Conservation (phyloP, 2,797 vertebrate species). For the Sebastolobus alascanus region DNA sequence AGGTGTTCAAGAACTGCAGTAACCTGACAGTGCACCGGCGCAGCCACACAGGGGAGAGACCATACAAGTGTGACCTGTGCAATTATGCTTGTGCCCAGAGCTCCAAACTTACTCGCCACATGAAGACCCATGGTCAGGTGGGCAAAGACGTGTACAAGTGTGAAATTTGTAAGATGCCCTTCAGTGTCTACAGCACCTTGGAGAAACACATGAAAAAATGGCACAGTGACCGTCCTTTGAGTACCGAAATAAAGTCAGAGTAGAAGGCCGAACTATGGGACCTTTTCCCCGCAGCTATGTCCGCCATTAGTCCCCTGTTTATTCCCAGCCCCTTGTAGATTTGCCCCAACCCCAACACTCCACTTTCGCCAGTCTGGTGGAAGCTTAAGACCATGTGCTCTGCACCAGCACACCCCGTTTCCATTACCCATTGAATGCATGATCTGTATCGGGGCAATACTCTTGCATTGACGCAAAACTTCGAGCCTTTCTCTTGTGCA, state of each 20-base stretch:
- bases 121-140: conserved; percentile 99
- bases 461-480: conserved; percentile 99
- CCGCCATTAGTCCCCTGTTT: conserved; percentile 77
- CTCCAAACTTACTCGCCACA: conserved; percentile 99
- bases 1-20: conserved; percentile 99
- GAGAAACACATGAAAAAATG: conserved; percentile 99
- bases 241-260: conserved; percentile 99
- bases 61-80: conserved; percentile 99
- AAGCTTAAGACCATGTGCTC: conserved; percentile 96
- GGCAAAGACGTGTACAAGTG: conserved; percentile 99
- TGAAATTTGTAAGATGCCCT: conserved; percentile 99
- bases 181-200: conserved; percentile 99
- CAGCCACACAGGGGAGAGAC: conserved; percentile 99
- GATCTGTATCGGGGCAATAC: conserved; percentile 99
- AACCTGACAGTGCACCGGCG: conserved; percentile 99
- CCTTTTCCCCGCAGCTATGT: conserved; percentile 73
- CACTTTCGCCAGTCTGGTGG: conserved; percentile 93
- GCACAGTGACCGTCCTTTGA: conserved; percentile 99
- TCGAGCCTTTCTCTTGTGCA: conserved; percentile 99
- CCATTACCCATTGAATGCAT: conserved; percentile 99
- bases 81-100: conserved; percentile 99
- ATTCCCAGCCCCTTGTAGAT: conserved; percentile 88
- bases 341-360: conserved; percentile 83
- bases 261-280: conserved; percentile 92
- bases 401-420: conserved; percentile 97